Evolutionary conservation across 2,797 vertebrate genomes (phyloP).

Genomic region (Acipenser oxyrinchus): DNA sequence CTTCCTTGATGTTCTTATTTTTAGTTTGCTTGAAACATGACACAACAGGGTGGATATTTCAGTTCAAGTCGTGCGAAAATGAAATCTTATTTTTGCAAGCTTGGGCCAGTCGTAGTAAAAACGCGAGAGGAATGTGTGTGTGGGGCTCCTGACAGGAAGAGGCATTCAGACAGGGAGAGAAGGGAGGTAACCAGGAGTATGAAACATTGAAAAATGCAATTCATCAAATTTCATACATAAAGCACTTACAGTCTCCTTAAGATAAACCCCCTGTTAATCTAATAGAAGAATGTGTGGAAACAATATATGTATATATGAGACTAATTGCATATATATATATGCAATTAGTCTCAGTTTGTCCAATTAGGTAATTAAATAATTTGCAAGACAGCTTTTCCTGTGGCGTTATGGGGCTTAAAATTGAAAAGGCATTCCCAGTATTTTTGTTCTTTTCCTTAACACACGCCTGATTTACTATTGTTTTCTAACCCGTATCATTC

Average conservation of each 20-base stretch:
- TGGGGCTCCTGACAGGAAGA: not conserved
- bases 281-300: not conserved
- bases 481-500: too few species aligned
- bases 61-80: not conserved
- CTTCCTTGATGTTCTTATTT: not conserved
- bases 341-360: too few species aligned
- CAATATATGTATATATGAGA: too few species aligned
- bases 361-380: too few species aligned
- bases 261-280: not conserved
- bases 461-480: too few species aligned
- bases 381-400: too few species aligned
- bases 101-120: not conserved
- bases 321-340: too few species aligned
- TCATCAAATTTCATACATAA: not conserved
- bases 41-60: not conserved
- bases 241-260: not conserved
- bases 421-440: too few species aligned
- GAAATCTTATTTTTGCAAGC: not conserved
- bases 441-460: too few species aligned
- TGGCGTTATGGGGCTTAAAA: too few species aligned
- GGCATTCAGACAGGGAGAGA: not conserved
- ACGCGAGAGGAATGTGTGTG: not conserved
- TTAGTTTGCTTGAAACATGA: not conserved
- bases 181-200: not conserved
- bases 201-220: not conserved